Base-by-base conservation (phyloP, 2,888 invertebrate species). In the Caradrina clavipalpis region DNA sequence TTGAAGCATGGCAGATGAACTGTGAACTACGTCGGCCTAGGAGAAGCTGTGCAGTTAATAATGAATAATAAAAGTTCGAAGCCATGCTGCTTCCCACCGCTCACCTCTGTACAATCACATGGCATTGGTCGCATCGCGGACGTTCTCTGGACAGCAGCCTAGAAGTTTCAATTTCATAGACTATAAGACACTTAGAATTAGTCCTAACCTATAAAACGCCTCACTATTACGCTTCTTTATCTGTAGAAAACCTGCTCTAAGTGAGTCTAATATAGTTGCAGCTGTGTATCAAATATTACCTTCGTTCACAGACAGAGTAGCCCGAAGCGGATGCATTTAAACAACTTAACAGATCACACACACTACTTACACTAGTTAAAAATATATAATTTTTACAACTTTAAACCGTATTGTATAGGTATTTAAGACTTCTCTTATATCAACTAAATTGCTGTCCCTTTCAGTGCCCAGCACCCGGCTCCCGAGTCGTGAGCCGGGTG, bases 101-200 rank as follows among this genome's bases (percentile, higher is more conserved):
- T 83, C 80, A 84, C 83, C 82, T 84, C 85, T 62, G 81, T 77
- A 79, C 83, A 82, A 73, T 84, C 79, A 69, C 83, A 83, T 57
- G 79, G 70, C 57, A 80, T 71, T 54, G 76, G 73, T 35, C 65
- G 67, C 45, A 67, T 65, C 72, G 77, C 55, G 35, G 73, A 65
- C 15, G 75, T 71, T 71, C 76, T 77, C 79, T 77, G 81, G 55
- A 77, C 81, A 10, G 73, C 72, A 17, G 83, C 76, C 83, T 84
- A 85, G 54, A 84, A 83, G 58, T 68, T 59, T 69, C 62, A 51
- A 81, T 82, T 73, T 70, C 15, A 76, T 45, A 76, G 35, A 71
- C 68, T 64, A 59, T 69, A 47, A 78, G 63, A 60, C 45, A 65
- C 22, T 55, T 65, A 10, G 11, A 58, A 62, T 17, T n/a, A 62